Percentiles rank a stretch among this genome's conserved stretches.
These are phyloP conservation scores for Lithophane leautieri DNA, from an alignment of 2,888 invertebrate species.

Conservation along the genomic window DNA sequence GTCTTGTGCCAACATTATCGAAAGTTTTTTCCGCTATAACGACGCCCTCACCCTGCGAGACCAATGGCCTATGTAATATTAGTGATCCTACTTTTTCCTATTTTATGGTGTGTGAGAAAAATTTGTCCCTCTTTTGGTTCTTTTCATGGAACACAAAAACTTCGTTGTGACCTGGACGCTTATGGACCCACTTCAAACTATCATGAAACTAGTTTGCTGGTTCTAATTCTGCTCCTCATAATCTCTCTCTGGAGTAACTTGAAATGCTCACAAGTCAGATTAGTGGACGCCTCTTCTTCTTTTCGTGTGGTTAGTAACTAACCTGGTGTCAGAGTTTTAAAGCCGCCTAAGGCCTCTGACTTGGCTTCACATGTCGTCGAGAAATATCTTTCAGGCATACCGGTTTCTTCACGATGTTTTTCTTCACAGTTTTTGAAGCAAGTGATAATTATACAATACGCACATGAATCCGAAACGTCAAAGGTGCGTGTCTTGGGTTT, in stretches of 20 bases:
- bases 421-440: too few relatives aligned
- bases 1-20: slow-evolving; percentile 56
- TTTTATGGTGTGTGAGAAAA: slow-evolving; percentile 43
- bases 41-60: slow-evolving; percentile 31
- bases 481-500: too few relatives aligned
- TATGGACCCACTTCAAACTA: background rate
- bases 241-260: background rate
- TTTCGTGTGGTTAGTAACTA: too few relatives aligned
- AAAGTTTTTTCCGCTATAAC: slow-evolving; percentile 60
- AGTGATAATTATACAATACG: too few relatives aligned
- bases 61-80: slow-evolving; percentile 57
- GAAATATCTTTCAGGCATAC: too few relatives aligned
- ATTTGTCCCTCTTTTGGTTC: slow-evolving; percentile 14
- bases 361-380: too few relatives aligned
- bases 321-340: too few relatives aligned
- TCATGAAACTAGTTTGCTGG: slow-evolving; percentile 3
- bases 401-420: too few relatives aligned
- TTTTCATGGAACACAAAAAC: slow-evolving; percentile 25
- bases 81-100: slow-evolving; percentile 36
- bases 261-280: background rate
- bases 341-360: too few relatives aligned
- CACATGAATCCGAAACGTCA: too few relatives aligned
- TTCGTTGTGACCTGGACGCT: slow-evolving; percentile 4
- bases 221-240: background rate
- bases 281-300: too few relatives aligned